Conservation (phyloP, 2,888 invertebrate genomes). For the Dynastes grantii region DNA sequence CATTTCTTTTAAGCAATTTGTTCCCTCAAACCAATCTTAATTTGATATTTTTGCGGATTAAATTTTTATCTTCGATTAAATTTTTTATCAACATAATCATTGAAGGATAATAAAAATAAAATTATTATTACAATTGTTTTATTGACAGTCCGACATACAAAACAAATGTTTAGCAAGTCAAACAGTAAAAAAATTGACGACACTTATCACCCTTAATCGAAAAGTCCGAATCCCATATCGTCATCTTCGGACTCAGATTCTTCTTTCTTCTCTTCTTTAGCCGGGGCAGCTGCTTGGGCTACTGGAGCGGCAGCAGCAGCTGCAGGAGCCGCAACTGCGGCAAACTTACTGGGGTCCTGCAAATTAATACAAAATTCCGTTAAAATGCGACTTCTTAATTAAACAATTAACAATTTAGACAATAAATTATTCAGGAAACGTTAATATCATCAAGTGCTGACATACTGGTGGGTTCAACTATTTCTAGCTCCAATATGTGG, state of each 20-base stretch:
- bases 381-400: neutral
- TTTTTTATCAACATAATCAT: too few species aligned
- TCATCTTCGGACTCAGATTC: constrained; percentile 91
- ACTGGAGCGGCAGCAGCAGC: constrained; percentile 75
- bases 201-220: constrained; percentile 77
- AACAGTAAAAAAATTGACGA: constrained; percentile 1
- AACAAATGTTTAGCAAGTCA: constrained; percentile 47
- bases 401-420: neutral
- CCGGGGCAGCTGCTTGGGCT: constrained; percentile 77
- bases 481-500: constrained; percentile 67
- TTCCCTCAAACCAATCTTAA: too few species aligned
- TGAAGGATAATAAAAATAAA: neutral
- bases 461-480: constrained; percentile 70
- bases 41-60: too few species aligned
- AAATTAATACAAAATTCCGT: constrained; percentile 60
- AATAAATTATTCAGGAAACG: constrained; percentile 49
- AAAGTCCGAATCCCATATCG: constrained; percentile 98
- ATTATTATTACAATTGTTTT: constrained; percentile 24
- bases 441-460: constrained; percentile 54
- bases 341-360: constrained; percentile 97
- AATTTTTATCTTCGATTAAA: too few species aligned
- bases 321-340: constrained; percentile 76
- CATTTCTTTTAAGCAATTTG: too few species aligned
- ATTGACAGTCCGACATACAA: constrained; percentile 49
- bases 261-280: constrained; percentile 87